A percentile compares a stretch with the other conserved stretches of the same genome.
These are phyloP conservation scores for Rhodeus uyekii DNA, from an alignment of 2,797 vertebrate genomes.

Conservation along the genomic window DNA sequence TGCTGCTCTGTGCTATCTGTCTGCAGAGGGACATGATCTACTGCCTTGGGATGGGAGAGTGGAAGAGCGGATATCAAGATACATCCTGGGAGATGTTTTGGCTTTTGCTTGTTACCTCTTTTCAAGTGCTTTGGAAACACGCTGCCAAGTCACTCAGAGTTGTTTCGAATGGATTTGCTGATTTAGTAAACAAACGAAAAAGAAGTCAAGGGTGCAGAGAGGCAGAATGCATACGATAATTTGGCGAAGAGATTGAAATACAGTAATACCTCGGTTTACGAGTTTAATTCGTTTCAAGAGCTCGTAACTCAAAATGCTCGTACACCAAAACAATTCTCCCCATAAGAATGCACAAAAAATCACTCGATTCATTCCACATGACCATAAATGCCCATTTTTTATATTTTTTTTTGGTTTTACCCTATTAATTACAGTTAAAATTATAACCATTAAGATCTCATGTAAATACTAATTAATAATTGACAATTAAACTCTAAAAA, in stretches of 20 bases:
- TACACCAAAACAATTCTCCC: too few relatives aligned
- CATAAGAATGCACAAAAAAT: too few relatives aligned
- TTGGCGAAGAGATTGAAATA: not conserved
- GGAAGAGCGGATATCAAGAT: slow-evolving; percentile 38
- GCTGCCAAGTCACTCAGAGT: slow-evolving; percentile 9
- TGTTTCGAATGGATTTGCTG: slow-evolving; percentile 35
- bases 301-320: too few relatives aligned
- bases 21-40: slow-evolving; percentile 41
- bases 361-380: too few relatives aligned
- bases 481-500: too few relatives aligned
- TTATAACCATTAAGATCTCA: too few relatives aligned
- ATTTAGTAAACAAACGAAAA: slow-evolving; percentile 31
- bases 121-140: slow-evolving; percentile 53
- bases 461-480: too few relatives aligned
- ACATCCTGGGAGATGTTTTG: slow-evolving; percentile 49
- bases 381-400: too few relatives aligned
- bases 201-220: slow-evolving; percentile 17
- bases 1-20: slow-evolving; percentile 49
- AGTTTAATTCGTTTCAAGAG: too few relatives aligned
- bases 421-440: too few relatives aligned
- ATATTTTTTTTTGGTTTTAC: too few relatives aligned
- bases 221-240: not conserved
- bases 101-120: slow-evolving; percentile 27
- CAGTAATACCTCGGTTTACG: too few relatives aligned
- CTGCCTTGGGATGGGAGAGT: slow-evolving; percentile 42